Evolutionary conservation across 2,113 vertebrate genomes (phyloP).

Genomic region (Mus musculus): GRCm39 chr14:117744001-117744500

Average conservation of each 20-base stretch:
- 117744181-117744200: constrained; percentile 2
- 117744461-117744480: constrained; percentile 47
- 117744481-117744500: constrained; percentile 20
- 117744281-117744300: not conserved
- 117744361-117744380: not conserved
- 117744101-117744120: not conserved
- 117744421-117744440: constrained; percentile 19
- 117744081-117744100: not conserved
- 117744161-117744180: not conserved
- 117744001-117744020: not conserved
- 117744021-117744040: not conserved
- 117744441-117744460: constrained; percentile 69
- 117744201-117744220: not conserved
- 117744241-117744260: not conserved
- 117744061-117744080: not conserved
- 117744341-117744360: not conserved
- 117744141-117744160: not conserved
- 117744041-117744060: not conserved
- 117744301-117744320: not conserved
- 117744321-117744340: not conserved
- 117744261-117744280: not conserved
- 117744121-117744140: not conserved
- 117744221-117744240: not conserved
- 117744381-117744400: not conserved
- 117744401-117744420: constrained; percentile 9